phyloP scores from a whole-genome alignment of 2,888 invertebrate species.

The Heteromurus nitidus region DNA sequence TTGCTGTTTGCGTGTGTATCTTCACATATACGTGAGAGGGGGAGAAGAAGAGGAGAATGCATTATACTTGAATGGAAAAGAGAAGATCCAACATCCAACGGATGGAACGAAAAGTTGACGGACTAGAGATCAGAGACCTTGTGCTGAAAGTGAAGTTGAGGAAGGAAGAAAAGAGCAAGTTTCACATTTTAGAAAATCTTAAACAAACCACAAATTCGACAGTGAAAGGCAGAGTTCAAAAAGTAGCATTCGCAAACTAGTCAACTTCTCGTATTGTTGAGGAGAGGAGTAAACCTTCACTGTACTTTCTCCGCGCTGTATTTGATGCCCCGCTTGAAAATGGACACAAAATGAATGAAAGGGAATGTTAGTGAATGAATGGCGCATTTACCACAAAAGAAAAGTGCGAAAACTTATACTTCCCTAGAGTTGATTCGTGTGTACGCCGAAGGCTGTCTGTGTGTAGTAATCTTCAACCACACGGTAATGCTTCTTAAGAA shows the following conservation, averaged over 20 bases:
- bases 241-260: background rate
- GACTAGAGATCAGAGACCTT: no score
- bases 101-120: constrained; percentile 21
- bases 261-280: no score
- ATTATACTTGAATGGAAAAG: background rate
- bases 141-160: constrained; percentile 18
- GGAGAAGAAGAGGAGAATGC: constrained; percentile 10
- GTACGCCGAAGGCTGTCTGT: no score
- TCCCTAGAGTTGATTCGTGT: no score
- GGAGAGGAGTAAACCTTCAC: no score
- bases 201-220: constrained; percentile 27
- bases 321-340: background rate
- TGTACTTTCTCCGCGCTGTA: background rate
- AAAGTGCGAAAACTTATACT: background rate
- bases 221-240: constrained; percentile 24
- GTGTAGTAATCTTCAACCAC: no score
- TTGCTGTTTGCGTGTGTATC: background rate
- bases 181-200: constrained; percentile 23
- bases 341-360: background rate
- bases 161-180: constrained; percentile 17
- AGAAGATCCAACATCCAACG: no score
- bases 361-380: background rate
- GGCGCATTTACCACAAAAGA: background rate
- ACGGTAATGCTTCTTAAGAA: no score
- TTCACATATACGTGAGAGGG: background rate